These are phyloP conservation scores for Chesias legatella DNA, from an alignment of 2,888 invertebrate genomes.

Conservation along the genomic window DNA sequence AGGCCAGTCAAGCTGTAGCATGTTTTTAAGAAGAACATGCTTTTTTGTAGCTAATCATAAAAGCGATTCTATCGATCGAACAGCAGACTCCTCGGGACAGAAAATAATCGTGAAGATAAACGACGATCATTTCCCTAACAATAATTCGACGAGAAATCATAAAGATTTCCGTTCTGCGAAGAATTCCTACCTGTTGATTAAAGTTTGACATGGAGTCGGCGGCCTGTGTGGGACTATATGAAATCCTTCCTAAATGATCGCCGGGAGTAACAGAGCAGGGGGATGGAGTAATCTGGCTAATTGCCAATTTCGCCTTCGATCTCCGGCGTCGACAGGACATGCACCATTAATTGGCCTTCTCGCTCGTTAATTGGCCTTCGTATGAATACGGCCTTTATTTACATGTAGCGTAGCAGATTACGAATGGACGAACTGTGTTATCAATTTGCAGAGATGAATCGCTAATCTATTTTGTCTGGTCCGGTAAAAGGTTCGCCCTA, in stretches of 20 bases:
- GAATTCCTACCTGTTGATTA: conserved; percentile 39
- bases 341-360: conserved; percentile 46
- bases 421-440: conserved; percentile 6
- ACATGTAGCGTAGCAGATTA: conserved; percentile 7
- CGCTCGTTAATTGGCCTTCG: conserved; percentile 47
- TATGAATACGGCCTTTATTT: conserved; percentile 35
- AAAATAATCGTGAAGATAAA: conserved; percentile 13
- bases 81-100: no score
- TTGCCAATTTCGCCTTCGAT: conserved; percentile 71
- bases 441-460: conserved; percentile 12
- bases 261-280: conserved; percentile 34
- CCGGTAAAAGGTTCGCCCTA: conserved; percentile 5
- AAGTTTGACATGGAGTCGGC: conserved; percentile 22
- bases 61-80: no score
- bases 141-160: conserved; percentile 24
- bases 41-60: no score
- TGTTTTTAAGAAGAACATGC: no score
- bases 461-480: conserved; percentile 10
- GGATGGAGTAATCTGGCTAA: conserved; percentile 55
- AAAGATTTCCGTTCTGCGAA: conserved; percentile 23
- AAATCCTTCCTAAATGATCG: conserved; percentile 28
- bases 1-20: no score
- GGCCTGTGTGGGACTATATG: conserved; percentile 29
- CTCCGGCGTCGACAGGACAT: conserved; percentile 56
- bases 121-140: conserved; percentile 20